These are phyloP conservation scores for Cryptocephalus moraei DNA, from an alignment of 2,888 invertebrate genomes.

Conservation along the genomic window DNA sequence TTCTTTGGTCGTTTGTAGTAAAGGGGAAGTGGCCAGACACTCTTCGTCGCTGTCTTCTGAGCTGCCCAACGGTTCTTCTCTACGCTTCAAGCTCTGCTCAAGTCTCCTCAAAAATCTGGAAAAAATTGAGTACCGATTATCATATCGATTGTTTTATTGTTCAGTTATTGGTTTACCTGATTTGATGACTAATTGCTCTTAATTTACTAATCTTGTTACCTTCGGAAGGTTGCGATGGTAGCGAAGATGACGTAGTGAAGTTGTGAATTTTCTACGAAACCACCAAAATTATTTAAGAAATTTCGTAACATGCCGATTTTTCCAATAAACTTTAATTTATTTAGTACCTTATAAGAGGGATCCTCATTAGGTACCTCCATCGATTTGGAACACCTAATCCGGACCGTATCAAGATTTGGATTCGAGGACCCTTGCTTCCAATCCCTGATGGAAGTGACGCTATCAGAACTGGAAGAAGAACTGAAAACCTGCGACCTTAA, in stretches of 20 bases:
- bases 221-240: slow-evolving; percentile 47
- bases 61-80: slow-evolving; percentile 47
- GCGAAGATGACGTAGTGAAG: slow-evolving; percentile 45
- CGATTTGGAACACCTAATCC: slow-evolving; percentile 29
- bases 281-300: too few relatives aligned
- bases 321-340: background rate
- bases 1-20: slow-evolving; percentile 39
- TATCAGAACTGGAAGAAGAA: slow-evolving; percentile 52
- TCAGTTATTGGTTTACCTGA: slow-evolving; percentile 45
- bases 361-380: slow-evolving; percentile 40
- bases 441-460: slow-evolving; percentile 44
- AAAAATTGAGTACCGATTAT: background rate
- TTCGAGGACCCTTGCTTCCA: slow-evolving; percentile 35
- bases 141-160: background rate
- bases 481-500: slow-evolving; percentile 43
- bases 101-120: slow-evolving; percentile 58
- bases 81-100: slow-evolving; percentile 60
- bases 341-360: slow-evolving; percentile 20
- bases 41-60: slow-evolving; percentile 42
- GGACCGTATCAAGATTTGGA: slow-evolving; percentile 38
- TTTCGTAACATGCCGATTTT: slow-evolving; percentile 5
- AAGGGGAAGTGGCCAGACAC: slow-evolving; percentile 56
- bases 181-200: slow-evolving; percentile 66
- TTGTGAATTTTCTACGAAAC: slow-evolving; percentile 25
- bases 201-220: slow-evolving; percentile 55